Evolutionary conservation across 2,888 invertebrate species (phyloP), one percentile per base, ranked within the genome.

Genomic region (Timandra comae): DNA sequence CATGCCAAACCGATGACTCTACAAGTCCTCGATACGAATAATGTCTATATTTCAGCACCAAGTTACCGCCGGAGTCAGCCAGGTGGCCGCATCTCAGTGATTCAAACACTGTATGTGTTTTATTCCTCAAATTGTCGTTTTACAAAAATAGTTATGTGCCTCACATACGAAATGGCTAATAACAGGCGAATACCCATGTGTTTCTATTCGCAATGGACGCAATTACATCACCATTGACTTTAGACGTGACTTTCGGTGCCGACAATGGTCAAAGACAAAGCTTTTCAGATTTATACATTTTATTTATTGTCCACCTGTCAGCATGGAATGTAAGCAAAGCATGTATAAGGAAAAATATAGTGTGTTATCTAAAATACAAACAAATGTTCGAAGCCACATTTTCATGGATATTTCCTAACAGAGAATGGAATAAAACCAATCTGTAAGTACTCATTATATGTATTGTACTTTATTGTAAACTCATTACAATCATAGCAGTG

Each of bases 101-200:
- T 41, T 10, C 28, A 37, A 7, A 29, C 21, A 23, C 8, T n/a
- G 33, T 58, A 56, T 56, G 50, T 45, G 52, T 44, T 43, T 50
- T 49, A 54, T 45, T 48, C 46, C 43, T 53, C 49, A 41, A 41
- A 41, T 59, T 49, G 59, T 61, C 55, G 55, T 33, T 57, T 57
- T 59, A 60, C 59, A 63, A 52, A 49, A n/a, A n/a, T n/a, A n/a
- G n/a, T n/a, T n/a, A 52, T 69, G 66, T 63, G 77, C 56, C 63
- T 58, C 48, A 74, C 76, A 80, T 81, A 79, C 70, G 56, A 63
- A 78, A 67, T 62, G 59, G 63, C 67, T 72, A 59, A 67, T 80
- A 71, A 70, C 61, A 48, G 55, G 40, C 37, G 44, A 46, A 46
- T 55, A 49, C 50, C 54, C 54, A 53, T 51, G 46, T 52, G 50